phyloP scores from a whole-genome alignment of 2,797 vertebrate genomes.

The Cyprinella venusta region DNA sequence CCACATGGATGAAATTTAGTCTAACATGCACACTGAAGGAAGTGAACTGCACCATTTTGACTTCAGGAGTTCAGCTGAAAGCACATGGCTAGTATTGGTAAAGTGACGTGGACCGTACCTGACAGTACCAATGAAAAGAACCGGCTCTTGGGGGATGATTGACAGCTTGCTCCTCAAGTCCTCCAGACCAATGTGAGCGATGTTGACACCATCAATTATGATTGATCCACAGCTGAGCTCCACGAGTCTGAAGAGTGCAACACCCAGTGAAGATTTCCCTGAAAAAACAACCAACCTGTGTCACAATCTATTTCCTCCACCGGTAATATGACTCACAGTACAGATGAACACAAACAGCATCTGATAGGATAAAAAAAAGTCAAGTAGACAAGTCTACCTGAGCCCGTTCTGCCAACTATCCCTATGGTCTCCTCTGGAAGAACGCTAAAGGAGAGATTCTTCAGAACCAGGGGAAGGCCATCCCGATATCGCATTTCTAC shows the following conservation, averaged over 20 bases:
- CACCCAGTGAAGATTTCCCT: conserved; percentile 87
- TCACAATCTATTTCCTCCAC: conserved; percentile 27
- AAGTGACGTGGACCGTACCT: conserved; percentile 73
- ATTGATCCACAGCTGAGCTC: conserved; percentile 82
- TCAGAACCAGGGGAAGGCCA: conserved; percentile 79
- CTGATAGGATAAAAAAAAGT: conserved; percentile 5
- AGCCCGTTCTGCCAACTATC: conserved; percentile 86
- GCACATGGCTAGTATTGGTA: not conserved
- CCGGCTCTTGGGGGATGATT: conserved; percentile 87
- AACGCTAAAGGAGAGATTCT: conserved; percentile 79
- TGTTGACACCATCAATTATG: conserved; percentile 81
- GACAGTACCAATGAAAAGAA: conserved; percentile 86
- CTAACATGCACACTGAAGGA: not conserved
- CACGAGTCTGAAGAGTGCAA: conserved; percentile 83
- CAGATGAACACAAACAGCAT: conserved; percentile 26
- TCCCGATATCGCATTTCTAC: conserved; percentile 84
- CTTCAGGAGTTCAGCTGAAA: not conserved
- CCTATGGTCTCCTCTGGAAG: conserved; percentile 81
- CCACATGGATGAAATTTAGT: not conserved
- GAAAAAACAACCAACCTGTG: conserved; percentile 49
- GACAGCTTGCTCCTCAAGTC: conserved; percentile 84
- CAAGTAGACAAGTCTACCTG: conserved; percentile 69
- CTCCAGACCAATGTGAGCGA: conserved; percentile 79
- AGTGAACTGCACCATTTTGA: conserved; percentile 5
- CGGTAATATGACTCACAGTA: not conserved